phyloP scores from a whole-genome alignment of 2,113 vertebrate genomes.

The Pycnonotus jocosus region DNA sequence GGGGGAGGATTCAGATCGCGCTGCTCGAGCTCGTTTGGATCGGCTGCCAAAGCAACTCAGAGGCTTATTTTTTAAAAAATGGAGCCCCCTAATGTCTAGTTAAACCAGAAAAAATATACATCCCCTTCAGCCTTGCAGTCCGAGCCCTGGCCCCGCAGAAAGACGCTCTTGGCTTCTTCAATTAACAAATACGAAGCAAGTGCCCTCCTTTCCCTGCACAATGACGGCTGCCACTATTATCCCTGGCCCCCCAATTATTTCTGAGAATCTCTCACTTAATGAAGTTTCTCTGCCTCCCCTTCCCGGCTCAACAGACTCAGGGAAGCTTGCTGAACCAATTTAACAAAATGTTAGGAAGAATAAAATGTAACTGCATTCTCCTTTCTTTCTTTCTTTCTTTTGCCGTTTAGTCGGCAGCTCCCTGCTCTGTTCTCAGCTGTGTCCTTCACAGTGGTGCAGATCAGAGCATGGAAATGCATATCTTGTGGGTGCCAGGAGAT shows the following conservation, averaged over 20 bases:
- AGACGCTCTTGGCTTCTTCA: background rate
- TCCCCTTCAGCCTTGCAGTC: background rate
- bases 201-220: conserved; percentile 45
- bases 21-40: background rate
- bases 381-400: conserved; percentile 39
- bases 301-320: background rate
- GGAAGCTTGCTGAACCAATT: conserved; percentile 54
- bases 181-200: conserved; percentile 10
- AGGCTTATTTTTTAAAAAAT: conserved; percentile 50
- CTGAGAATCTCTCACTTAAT: conserved; percentile 45
- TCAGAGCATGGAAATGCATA: conserved; percentile 71
- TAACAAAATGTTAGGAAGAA: conserved; percentile 33
- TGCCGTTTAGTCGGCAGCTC: conserved; percentile 56
- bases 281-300: conserved; percentile 54
- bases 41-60: background rate
- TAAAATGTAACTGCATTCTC: conserved; percentile 7
- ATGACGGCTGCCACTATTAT: conserved; percentile 35
- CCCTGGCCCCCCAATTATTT: conserved; percentile 61
- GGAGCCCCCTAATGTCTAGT: conserved; percentile 62
- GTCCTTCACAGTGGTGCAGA: conserved; percentile 59
- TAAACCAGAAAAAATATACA: conserved; percentile 19
- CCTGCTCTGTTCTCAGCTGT: conserved; percentile 69
- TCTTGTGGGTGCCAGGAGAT: conserved; percentile 63
- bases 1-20: background rate
- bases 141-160: background rate